phyloP scores from a whole-genome alignment of 2,113 vertebrate species.

The Casuarius casuarius region DNA sequence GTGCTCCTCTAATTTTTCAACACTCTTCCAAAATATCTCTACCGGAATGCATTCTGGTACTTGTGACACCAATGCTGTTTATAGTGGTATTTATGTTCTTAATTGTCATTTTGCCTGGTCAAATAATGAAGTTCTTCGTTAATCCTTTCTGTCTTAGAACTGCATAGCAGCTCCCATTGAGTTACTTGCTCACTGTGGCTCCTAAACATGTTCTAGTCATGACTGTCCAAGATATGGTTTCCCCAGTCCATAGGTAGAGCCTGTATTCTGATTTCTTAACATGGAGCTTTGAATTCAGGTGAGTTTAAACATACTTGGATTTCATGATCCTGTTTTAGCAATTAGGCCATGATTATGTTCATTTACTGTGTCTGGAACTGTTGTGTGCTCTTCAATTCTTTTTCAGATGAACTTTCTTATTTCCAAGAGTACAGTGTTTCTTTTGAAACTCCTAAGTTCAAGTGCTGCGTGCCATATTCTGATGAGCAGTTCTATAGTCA shows the following conservation, averaged over 20 bases:
- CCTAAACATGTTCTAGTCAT: not conserved
- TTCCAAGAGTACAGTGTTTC: not conserved
- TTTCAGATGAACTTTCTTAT: not conserved
- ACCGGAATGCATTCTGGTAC: not conserved
- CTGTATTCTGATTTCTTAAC: not conserved
- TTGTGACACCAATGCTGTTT: not conserved
- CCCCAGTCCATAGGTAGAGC: not conserved
- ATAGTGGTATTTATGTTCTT: not conserved
- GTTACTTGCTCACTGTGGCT: not conserved
- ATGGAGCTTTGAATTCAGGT: not conserved
- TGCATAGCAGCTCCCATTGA: not conserved
- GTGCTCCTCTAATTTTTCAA: not conserved
- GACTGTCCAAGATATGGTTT: not conserved
- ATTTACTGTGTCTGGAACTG: not conserved
- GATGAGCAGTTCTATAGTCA: constrained; percentile 40
- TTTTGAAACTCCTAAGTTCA: not conserved
- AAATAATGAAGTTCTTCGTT: not conserved
- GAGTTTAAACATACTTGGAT: not conserved
- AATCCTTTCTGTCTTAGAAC: not conserved
- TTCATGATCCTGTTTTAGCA: not conserved
- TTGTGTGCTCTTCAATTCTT: not conserved
- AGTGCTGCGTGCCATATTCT: not conserved
- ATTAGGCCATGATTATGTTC: not conserved
- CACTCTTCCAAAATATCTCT: not conserved
- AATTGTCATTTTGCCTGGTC: not conserved